Percentiles rank a stretch among this genome's conserved stretches.
These are phyloP conservation scores for Fragum sueziense DNA, from an alignment of 2,888 invertebrate species.

Conservation along the genomic window DNA sequence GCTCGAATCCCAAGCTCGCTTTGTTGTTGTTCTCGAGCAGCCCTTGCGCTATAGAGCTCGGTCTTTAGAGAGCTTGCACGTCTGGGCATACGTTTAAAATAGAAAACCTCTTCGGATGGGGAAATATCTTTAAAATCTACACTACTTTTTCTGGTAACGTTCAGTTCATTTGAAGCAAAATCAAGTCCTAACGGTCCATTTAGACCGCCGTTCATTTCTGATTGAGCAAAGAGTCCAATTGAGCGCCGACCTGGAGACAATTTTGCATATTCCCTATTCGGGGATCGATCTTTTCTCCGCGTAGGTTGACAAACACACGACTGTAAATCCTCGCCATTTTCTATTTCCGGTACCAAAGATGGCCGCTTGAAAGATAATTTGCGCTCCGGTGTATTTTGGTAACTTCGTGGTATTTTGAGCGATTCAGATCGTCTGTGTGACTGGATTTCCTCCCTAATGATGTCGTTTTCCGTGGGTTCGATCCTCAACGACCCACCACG, in stretches of 20 bases:
- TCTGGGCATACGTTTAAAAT: not conserved
- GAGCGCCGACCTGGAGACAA: not conserved
- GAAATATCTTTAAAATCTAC: not conserved
- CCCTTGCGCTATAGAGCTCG: not conserved
- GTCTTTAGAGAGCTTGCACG: constrained; percentile 3
- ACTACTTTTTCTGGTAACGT: not conserved
- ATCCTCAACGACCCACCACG: constrained; percentile 13
- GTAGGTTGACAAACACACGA: not conserved
- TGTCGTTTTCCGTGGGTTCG: constrained; percentile 8
- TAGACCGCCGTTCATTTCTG: not conserved
- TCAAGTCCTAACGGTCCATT: not conserved
- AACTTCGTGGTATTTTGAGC: constrained; percentile 1
- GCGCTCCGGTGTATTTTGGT: not conserved
- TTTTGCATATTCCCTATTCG: not conserved
- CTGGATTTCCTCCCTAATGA: constrained; percentile 4
- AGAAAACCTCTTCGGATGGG: not conserved
- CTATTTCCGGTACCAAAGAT: constrained; percentile 5
- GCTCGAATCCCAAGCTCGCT: not conserved
- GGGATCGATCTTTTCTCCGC: not conserved
- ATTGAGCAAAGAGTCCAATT: not conserved
- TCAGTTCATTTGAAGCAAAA: not conserved
- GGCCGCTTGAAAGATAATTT: constrained; percentile 12
- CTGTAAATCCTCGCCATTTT: not conserved
- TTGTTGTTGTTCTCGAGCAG: not conserved
- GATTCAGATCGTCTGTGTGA: constrained; percentile 18